A percentile compares a stretch with the other conserved stretches of the same genome.
phyloP scores from a whole-genome alignment of 1,140 invertebrate genomes.

The Formica exsecta region DNA sequence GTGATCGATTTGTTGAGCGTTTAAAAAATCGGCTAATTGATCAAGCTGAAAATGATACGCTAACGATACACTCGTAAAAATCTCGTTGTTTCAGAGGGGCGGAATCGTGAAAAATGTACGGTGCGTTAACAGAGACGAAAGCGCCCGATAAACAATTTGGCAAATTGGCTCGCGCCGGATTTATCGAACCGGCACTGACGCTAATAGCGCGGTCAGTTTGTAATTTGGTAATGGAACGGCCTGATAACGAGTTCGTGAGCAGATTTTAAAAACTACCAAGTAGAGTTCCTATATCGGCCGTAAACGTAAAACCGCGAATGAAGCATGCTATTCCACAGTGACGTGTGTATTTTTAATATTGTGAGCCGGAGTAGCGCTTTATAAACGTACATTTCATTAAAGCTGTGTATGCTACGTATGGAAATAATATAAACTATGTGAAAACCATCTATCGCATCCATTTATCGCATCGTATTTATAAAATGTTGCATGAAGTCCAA shows the following conservation, averaged over 20 bases:
- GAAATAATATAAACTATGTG: slow-evolving; percentile 4
- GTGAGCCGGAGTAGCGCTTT: background rate
- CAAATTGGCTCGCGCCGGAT: slow-evolving; percentile 50
- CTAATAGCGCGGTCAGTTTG: slow-evolving; percentile 50
- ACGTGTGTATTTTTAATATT: slow-evolving; percentile 40
- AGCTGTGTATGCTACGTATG: background rate
- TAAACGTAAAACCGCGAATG: slow-evolving; percentile 16
- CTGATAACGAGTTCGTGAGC: slow-evolving; percentile 71
- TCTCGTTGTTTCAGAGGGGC: slow-evolving; percentile 26
- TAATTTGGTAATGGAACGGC: slow-evolving; percentile 69
- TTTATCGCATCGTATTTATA: slow-evolving; percentile 30
- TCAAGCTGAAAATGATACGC: slow-evolving; percentile 52
- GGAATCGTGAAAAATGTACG: slow-evolving; percentile 26
- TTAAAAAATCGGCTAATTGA: slow-evolving; percentile 27
- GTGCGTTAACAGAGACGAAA: slow-evolving; percentile 24
- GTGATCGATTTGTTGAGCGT: slow-evolving; percentile 12
- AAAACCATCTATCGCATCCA: background rate
- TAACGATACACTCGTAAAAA: slow-evolving; percentile 56
- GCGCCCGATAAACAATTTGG: slow-evolving; percentile 55
- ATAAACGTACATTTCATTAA: slow-evolving; percentile 31
- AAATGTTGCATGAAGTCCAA: background rate
- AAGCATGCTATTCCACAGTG: background rate
- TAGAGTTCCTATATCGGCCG: background rate
- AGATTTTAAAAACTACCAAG: slow-evolving; percentile 61
- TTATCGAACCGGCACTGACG: slow-evolving; percentile 33